phyloP scores from a whole-genome alignment of 2,888 invertebrate species.

The Amiota mariae region DNA sequence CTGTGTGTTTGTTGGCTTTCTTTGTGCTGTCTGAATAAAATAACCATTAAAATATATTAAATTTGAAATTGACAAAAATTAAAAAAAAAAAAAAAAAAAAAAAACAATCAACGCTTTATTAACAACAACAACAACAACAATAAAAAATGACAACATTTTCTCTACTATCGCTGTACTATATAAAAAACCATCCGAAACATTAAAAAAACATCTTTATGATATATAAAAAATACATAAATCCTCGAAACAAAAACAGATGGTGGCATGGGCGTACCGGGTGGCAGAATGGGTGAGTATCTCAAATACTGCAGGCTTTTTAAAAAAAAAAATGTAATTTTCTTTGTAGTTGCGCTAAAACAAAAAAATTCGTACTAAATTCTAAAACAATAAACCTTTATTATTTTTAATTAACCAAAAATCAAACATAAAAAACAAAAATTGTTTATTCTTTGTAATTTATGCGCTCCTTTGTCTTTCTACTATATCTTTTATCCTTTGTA shows the following conservation, averaged over 20 bases:
- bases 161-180: conserved; percentile 23
- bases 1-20: too few species aligned
- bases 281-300: conserved; percentile 73
- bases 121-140: conserved; percentile 39
- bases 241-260: conserved; percentile 67
- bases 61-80: conserved; percentile 32
- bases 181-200: conserved; percentile 26
- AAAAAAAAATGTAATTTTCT: conserved; percentile 2
- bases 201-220: background rate
- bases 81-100: conserved; percentile 34
- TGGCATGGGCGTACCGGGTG: conserved; percentile 71
- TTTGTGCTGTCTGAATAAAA: too few species aligned
- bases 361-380: conserved; percentile 22
- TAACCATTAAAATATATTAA: too few species aligned
- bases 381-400: background rate
- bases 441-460: background rate
- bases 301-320: background rate
- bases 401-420: conserved; percentile 16
- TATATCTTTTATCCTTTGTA: background rate
- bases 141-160: conserved; percentile 31
- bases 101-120: conserved; percentile 26
- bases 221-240: conserved; percentile 27
- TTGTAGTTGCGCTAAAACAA: conserved; percentile 11
- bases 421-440: background rate
- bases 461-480: background rate